Conservation (phyloP, 2,113 vertebrate genomes). For the Neoarius graeffei region DNA sequence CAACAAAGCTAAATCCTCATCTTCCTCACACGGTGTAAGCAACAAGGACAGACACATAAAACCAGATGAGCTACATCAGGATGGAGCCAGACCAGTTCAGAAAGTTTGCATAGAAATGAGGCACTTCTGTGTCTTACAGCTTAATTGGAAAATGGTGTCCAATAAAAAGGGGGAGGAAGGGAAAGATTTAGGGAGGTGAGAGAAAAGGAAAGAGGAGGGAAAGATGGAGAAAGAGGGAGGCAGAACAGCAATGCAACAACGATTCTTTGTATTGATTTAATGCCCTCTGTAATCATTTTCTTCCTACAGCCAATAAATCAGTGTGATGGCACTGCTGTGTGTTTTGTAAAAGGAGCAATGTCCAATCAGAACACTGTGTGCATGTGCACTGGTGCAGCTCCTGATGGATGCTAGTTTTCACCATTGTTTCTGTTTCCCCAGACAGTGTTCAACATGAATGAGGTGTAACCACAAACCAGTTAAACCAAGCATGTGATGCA, state of each 20-base stretch:
- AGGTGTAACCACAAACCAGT: conserved; percentile 2
- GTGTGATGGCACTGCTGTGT: conserved; percentile 55
- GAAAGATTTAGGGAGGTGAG: background rate
- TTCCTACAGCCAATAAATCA: conserved; percentile 52
- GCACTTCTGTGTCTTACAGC: conserved; percentile 31
- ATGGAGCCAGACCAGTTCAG: conserved; percentile 51
- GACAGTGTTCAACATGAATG: conserved; percentile 20
- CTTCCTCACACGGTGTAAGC: conserved; percentile 3
- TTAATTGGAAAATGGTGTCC: conserved; percentile 62
- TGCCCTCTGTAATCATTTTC: conserved; percentile 26
- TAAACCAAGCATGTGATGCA: background rate
- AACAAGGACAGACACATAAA: conserved; percentile 47
- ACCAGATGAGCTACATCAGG: conserved; percentile 51
- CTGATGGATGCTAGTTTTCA: conserved; percentile 13
- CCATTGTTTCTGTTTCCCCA: background rate
- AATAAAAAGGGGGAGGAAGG: conserved; percentile 45
- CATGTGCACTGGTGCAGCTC: background rate
- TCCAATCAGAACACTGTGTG: conserved; percentile 49
- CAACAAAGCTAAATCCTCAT: conserved; percentile 16
- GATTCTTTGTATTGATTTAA: conserved; percentile 47
- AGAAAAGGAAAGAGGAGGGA: background rate
- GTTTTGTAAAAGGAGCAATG: conserved; percentile 55
- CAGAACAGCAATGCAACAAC: conserved; percentile 5
- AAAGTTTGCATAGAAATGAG: conserved; percentile 62
- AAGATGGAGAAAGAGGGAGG: background rate